Base-by-base conservation (phyloP, 2,888 invertebrate species). In the Eupithecia tripunctaria region DNA sequence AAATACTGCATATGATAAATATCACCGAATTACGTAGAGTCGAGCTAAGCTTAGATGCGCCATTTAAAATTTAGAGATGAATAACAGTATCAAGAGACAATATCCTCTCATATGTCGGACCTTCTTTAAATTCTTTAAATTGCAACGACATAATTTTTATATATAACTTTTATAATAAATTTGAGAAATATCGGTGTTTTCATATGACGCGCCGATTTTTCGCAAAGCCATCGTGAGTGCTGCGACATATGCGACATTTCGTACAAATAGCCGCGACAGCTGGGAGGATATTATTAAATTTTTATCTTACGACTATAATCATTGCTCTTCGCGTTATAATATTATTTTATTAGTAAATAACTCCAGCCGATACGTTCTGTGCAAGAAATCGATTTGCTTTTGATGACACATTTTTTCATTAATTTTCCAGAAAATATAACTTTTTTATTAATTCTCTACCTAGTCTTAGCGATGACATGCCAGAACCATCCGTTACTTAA, bases 21-120 rank as follows among this genome's bases (percentile, higher is more conserved):
- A 94, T 94, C 93, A 94, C 93, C 91, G 84, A 89, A 90, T 93
- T 93, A 93, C 93, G 93, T 94, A 94, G 87, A 86, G 87, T 91
- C 91, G 91, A 88, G 86, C 87, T 82, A 81, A 88, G 85, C 87
- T 87, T 90, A 88, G 32, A 4, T 32, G 0, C 87, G 0, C 87
- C 88, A 86, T 87, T 65, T 84, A 83, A 79, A 86, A 83, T 86
- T 87, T 85, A 86, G 92, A 92, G 92, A 93, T 0, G 10, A 1
- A 8, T 8, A 92, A 90, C 86, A 89, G 88, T 86, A 88, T 85
- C 79, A 84, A 84, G 82, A 85, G 86, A 84, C 82, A 85, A 82
- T 82, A 83, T 82, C 78, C n/a, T n/a, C n/a, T n/a, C n/a, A n/a
- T n/a, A n/a, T n/a, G n/a, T n/a, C n/a, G n/a, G n/a, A n/a, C n/a